Conservation (phyloP, 1,140 invertebrate species). For the Macrosteles quadrilineatus region DNA sequence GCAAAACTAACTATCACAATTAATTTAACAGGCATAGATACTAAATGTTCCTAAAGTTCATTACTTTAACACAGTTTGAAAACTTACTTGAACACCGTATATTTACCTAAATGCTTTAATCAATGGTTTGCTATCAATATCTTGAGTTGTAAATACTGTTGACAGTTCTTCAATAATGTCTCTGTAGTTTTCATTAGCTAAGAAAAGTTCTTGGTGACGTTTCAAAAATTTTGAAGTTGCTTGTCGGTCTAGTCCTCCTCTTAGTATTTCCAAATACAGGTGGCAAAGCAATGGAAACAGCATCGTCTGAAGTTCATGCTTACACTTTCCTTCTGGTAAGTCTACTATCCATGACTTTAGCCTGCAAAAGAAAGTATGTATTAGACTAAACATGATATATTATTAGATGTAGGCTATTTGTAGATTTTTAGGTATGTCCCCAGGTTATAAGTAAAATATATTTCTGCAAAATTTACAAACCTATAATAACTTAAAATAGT, state of each 20-base stretch:
- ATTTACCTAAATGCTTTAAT: slow-evolving; percentile 41
- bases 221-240: slow-evolving; percentile 47
- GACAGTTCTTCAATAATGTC: slow-evolving; percentile 41
- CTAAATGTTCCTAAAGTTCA: neutral
- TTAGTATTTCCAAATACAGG: slow-evolving; percentile 50
- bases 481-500: too few relatives aligned
- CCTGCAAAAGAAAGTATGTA: slow-evolving; percentile 38
- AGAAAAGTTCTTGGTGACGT: slow-evolving; percentile 40
- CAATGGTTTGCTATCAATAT: slow-evolving; percentile 38
- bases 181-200: slow-evolving; percentile 34
- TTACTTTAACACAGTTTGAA: neutral
- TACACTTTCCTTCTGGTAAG: slow-evolving; percentile 35
- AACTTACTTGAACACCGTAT: slow-evolving; percentile 8
- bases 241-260: slow-evolving; percentile 46
- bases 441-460: too few relatives aligned
- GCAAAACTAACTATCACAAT: neutral
- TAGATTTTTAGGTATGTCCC: too few relatives aligned
- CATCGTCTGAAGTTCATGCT: slow-evolving; percentile 44
- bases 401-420: too few relatives aligned
- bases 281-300: slow-evolving; percentile 54
- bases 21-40: neutral
- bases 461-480: too few relatives aligned
- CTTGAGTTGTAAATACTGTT: slow-evolving; percentile 32
- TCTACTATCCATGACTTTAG: slow-evolving; percentile 42
- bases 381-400: too few relatives aligned